Conservation (phyloP, 2,888 invertebrate species). For the Koerneria pararmatus region DNA sequence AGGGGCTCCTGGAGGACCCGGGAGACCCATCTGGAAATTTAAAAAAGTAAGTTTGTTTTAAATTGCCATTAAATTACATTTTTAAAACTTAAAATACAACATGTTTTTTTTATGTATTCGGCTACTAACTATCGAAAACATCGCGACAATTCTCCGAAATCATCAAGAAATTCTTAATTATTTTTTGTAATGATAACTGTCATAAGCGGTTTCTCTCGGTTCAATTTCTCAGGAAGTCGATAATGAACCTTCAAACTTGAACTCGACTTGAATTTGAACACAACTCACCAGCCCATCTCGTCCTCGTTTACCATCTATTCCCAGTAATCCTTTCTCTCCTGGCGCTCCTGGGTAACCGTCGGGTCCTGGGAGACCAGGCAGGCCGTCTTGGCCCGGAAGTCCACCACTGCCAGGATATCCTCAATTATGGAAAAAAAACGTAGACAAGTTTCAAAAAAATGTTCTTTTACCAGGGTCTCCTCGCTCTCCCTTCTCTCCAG, state of each 20-base stretch:
- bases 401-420: conserved; percentile 31
- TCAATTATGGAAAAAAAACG: neutral
- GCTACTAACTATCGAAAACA: too few species aligned
- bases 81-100: too few species aligned
- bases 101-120: too few species aligned
- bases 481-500: conserved; percentile 55
- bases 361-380: conserved; percentile 36
- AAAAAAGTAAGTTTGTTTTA: neutral
- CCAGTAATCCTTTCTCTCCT: conserved; percentile 48
- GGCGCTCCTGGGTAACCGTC: conserved; percentile 46
- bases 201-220: too few species aligned
- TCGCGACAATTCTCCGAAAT: too few species aligned
- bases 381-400: conserved; percentile 29
- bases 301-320: conserved; percentile 55
- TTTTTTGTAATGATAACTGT: too few species aligned
- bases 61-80: too few species aligned
- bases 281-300: conserved; percentile 43
- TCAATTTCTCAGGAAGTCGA: too few species aligned
- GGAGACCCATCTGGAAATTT: conserved; percentile 43
- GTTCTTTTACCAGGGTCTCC: conserved; percentile 45
- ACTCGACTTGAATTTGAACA: neutral
- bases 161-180: too few species aligned
- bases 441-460: neutral
- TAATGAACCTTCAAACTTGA: too few species aligned
- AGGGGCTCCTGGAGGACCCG: conserved; percentile 48